Evolutionary conservation across 2,113 vertebrate species (phyloP), one percentile per base, ranked within the genome.

Genomic region (Lanius collurio): DNA sequence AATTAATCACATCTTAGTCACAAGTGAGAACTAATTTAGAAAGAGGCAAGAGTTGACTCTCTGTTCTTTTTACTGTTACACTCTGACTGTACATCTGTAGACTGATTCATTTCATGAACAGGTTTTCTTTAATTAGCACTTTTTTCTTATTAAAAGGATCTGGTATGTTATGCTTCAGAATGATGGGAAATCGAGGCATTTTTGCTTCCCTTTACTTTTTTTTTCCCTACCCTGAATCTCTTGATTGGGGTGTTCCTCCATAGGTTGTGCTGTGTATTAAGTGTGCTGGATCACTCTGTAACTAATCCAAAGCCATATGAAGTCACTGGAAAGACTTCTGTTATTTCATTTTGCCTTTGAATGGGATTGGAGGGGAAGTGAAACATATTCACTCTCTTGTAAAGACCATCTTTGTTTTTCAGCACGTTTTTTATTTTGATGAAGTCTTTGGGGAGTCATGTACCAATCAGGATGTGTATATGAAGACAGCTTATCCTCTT

Each of bases 371-470:
- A 81, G 35, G 35, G 67, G n/a, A 97, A 87, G 56, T 56, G 24
- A 95, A 77, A 77, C 4, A 16, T 41, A 46, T 81, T 75, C 64
- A 39, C 93, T 76, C 91, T 96, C 88, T 64, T 85, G 24, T 95
- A 94, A 98, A 93, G 70, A 88, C 85, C 57, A 35, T 89, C 71
- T 97, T 97, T 98, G 60, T 97, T 97, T 98, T 98, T 87, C 98
- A 99, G 99, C 99, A 99, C 95, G 98, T 97, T 90, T 99, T 99
- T 98, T 99, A 99, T 98, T 99, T 99, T 97, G 99, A 99, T 97
- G 98, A 99, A 96, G 99, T 99, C 96, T 99, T 99, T 96, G 99
- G 98, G 81, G 99, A 99, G 89, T 95, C 97, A 13, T 98, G 98
- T 95, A 98, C 98, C 93, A 99, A 99, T 91, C 96, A 97, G 87